These are phyloP conservation scores for Alligator mississippiensis DNA, from an alignment of 2,113 vertebrate genomes.

Conservation along the genomic window DNA sequence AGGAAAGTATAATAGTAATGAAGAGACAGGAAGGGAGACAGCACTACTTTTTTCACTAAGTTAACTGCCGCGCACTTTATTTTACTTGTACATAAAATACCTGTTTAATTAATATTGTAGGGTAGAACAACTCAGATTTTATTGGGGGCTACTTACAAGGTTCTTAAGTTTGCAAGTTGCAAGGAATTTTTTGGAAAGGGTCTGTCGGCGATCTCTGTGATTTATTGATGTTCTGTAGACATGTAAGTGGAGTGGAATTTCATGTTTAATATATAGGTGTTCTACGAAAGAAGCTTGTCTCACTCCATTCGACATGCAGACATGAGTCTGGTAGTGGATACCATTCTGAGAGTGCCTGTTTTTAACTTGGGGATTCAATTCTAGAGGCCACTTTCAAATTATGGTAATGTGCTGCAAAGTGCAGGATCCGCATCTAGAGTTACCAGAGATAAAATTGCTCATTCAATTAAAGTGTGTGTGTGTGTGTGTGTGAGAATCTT, in stretches of 20 bases:
- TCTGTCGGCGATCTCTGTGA: not conserved
- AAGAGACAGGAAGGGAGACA: not conserved
- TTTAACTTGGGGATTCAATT: not conserved
- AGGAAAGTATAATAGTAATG: not conserved
- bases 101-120: too few species aligned
- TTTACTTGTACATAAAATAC: too few species aligned
- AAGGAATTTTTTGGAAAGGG: not conserved
- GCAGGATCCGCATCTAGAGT: not conserved
- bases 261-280: not conserved
- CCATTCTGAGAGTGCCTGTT: slow-evolving; percentile 15
- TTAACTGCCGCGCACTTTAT: not conserved
- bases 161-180: too few species aligned
- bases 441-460: not conserved
- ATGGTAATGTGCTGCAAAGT: not conserved
- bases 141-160: too few species aligned
- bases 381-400: not conserved
- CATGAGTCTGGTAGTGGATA: slow-evolving; percentile 56
- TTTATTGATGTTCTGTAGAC: not conserved
- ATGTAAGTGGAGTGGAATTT: too few species aligned
- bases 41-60: not conserved
- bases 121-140: too few species aligned
- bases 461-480: not conserved
- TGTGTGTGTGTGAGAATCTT: not conserved
- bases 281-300: slow-evolving; percentile 27
- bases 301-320: slow-evolving; percentile 25